A percentile compares a stretch with the other conserved stretches of the same genome.
Conservation (phyloP, 2,888 invertebrate species). For the Chrysodeixis includens region DNA sequence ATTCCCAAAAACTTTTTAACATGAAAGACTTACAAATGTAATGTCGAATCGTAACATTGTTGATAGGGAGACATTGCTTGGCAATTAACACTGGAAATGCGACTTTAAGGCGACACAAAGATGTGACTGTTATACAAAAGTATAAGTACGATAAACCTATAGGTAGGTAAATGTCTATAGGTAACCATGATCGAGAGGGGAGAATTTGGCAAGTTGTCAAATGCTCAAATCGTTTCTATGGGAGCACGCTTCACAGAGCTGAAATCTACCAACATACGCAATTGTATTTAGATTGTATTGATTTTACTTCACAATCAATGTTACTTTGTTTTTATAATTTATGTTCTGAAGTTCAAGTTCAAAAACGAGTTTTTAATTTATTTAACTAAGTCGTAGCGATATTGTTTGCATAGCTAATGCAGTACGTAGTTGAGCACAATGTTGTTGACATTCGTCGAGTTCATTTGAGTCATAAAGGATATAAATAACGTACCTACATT, state of each 20-base stretch:
- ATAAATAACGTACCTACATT: not conserved
- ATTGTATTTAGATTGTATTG: too few relatives aligned
- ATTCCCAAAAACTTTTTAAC: not conserved
- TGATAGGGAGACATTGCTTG: not conserved
- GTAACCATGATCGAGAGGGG: too few relatives aligned
- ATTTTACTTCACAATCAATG: not conserved
- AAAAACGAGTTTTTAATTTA: not conserved
- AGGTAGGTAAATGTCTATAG: not conserved
- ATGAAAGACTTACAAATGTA: not conserved
- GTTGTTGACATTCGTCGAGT: not conserved
- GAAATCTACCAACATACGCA: not conserved
- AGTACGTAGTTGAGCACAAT: not conserved
- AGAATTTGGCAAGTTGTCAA: conserved; percentile 4
- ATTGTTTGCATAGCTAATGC: not conserved
- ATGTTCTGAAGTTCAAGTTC: conserved; percentile 4
- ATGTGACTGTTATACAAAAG: not conserved
- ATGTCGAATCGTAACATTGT: not conserved
- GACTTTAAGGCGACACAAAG: not conserved
- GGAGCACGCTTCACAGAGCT: not conserved
- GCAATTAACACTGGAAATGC: not conserved
- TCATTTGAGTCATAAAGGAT: not conserved
- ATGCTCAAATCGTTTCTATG: not conserved
- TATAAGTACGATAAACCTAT: not conserved
- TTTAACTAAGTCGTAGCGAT: not conserved
- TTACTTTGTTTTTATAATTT: not conserved